Percentiles rank a stretch among this genome's conserved stretches.
These are phyloP conservation scores for Echinarachnius parma DNA, from an alignment of 53 echinoderm and acorn worm species.

Conservation along the genomic window DNA sequence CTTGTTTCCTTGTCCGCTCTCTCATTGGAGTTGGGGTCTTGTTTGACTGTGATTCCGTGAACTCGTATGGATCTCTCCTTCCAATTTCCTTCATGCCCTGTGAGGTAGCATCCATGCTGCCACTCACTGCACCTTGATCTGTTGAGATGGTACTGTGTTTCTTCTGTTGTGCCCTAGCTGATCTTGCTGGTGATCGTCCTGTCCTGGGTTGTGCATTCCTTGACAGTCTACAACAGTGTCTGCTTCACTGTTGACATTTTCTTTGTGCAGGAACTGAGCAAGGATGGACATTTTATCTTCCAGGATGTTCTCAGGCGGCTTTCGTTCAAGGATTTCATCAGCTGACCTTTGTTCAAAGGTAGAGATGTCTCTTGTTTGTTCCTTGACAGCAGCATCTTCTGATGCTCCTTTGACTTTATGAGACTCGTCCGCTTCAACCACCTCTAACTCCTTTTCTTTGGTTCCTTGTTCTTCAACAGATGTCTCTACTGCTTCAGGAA, in stretches of 20 bases:
- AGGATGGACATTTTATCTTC: not conserved
- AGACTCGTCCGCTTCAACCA: no score
- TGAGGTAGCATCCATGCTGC: not conserved
- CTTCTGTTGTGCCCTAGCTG: no score
- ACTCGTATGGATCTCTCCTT: conserved; percentile 82
- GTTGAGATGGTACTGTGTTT: no score
- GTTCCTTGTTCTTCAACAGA: not conserved
- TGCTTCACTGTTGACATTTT: not conserved
- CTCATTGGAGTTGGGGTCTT: conserved; percentile 74
- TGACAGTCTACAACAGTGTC: no score
- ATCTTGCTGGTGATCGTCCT: not conserved
- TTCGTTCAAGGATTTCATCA: no score
- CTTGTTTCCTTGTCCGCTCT: conserved; percentile 16
- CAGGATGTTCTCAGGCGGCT: not conserved
- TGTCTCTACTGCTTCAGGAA: no score
- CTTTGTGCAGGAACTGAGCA: not conserved
- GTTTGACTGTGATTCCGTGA: conserved; percentile 87
- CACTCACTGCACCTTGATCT: not conserved
- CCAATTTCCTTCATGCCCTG: not conserved
- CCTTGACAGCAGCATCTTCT: no score
- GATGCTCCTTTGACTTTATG: no score
- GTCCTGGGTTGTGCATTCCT: not conserved
- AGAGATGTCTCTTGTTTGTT: no score
- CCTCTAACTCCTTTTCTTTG: conserved; percentile 10
- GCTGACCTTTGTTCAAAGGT: no score